phyloP scores from a whole-genome alignment of 2,113 vertebrate species.

The Chrysochloris asiatica region DNA sequence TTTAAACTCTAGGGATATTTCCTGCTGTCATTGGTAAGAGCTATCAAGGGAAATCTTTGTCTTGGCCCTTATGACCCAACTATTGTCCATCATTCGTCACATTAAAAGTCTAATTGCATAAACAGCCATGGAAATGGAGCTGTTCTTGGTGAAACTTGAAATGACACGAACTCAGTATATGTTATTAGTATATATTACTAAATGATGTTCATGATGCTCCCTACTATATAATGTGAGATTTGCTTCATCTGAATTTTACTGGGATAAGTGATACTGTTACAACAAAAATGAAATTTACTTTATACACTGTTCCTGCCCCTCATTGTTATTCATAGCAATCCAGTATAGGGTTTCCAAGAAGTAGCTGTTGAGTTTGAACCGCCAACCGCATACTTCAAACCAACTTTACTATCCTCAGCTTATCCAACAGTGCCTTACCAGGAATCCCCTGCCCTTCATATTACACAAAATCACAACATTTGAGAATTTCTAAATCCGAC shows the following conservation, averaged over 20 bases:
- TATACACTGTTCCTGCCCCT: not conserved
- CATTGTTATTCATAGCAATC: no score
- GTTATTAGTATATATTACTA: not conserved
- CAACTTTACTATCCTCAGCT: no score
- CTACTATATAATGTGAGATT: rapidly evolving
- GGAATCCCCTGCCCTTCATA: no score
- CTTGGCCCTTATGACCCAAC: constrained; percentile 51
- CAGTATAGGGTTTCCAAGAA: no score
- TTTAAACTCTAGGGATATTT: not conserved
- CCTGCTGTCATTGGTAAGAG: constrained; percentile 52
- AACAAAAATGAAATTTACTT: not conserved
- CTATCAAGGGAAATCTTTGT: constrained; percentile 71
- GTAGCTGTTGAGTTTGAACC: no score
- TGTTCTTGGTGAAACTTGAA: constrained; percentile 48
- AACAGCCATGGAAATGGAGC: constrained; percentile 56
- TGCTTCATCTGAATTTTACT: not conserved
- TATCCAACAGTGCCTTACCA: no score
- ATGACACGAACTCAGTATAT: not conserved
- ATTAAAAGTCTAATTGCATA: constrained; percentile 64
- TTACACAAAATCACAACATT: no score
- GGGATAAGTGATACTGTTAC: no score
- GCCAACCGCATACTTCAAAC: no score
- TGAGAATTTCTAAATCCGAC: no score
- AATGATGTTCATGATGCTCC: not conserved
- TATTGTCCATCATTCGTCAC: constrained; percentile 61